Base-by-base conservation (phyloP, 2,113 vertebrate genomes). In the Callocephalon fimbriatum region DNA sequence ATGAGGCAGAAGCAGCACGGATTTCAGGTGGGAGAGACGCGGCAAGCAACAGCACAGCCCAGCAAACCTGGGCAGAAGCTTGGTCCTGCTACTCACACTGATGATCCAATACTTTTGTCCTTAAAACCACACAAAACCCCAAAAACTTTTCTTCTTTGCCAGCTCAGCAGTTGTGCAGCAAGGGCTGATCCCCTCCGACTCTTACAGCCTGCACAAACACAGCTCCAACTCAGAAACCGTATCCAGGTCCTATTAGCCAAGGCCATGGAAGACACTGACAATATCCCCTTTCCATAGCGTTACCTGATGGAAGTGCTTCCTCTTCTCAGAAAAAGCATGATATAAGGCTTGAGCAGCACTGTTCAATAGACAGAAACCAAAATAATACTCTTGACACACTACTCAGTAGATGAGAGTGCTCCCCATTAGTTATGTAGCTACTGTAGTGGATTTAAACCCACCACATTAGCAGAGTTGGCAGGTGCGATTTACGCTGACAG, bases 141-240 rank as follows among this genome's bases (percentile, higher is more conserved):
- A 1, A 37, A n/a, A 17, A 7, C 16, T 37, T 58, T 21, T 59
- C 10, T 53, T 21, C 29, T 67, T 40, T 56, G 35, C 42, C 26
- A 45, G 5, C 27, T 8, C 27, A 25, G 56, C 27, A 32, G 20
- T 27, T 27, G 15, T 25, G 9, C 48, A 42, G 78, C 42, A 88
- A 91, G 38, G 21, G 29, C 3, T 50, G 37, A 32, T 51, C 21
- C 14, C 15, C 45, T 76, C 71, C 0, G 2, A 19, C 38, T n/a
- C 37, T 47, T 45, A n/a, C n/a, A 84, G 29, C 12, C 40, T 38
- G 38, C 40, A 37, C 26, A 29, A 18, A 27, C 48, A 37, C 29
- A 45, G 62, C 50, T 61, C 45, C 23, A 32, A 22, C 23, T 31
- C 1, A 23, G 37, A 37, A 38, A 58, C 0, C 0, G 37, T 45